These are phyloP conservation scores for Odontamblyopus rebecca DNA, from an alignment of 2,797 vertebrate species.

Conservation along the genomic window DNA sequence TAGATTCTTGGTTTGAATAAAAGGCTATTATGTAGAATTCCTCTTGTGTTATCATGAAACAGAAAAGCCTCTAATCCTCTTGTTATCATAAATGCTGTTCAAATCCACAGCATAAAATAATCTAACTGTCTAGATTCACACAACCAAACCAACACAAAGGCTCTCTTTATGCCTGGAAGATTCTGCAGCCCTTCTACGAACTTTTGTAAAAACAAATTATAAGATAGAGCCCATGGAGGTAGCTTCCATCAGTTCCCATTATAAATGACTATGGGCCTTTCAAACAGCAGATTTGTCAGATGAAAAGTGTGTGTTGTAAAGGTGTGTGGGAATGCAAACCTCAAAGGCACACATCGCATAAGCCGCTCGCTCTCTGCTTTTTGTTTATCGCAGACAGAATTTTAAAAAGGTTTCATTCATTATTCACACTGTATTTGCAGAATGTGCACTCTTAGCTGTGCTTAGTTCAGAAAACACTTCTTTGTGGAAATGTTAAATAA, in stretches of 20 bases:
- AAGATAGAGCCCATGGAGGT: constrained; percentile 18
- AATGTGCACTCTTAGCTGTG: constrained; percentile 40
- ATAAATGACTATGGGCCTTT: constrained; percentile 33
- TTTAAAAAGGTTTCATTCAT: constrained; percentile 57
- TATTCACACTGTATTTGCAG: constrained; percentile 54
- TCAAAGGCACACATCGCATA: constrained; percentile 43
- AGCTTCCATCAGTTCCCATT: neutral
- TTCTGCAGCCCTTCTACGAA: constrained; percentile 52
- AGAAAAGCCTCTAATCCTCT: constrained; percentile 61
- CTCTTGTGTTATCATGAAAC: constrained; percentile 50
- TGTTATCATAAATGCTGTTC: constrained; percentile 50
- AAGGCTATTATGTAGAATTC: constrained; percentile 63
- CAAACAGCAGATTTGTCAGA: constrained; percentile 46
- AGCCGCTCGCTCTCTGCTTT: constrained; percentile 51
- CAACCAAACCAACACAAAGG: constrained; percentile 58
- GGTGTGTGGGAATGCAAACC: constrained; percentile 60
- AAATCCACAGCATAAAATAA: constrained; percentile 56
- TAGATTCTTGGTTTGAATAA: constrained; percentile 39
- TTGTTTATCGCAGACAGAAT: constrained; percentile 52
- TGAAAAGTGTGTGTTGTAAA: constrained; percentile 35
- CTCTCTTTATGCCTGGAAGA: constrained; percentile 57
- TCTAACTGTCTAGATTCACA: constrained; percentile 42
- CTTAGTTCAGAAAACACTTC: constrained; percentile 37
- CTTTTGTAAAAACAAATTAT: constrained; percentile 55
- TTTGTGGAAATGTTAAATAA: constrained; percentile 60